These are phyloP conservation scores for Acromyrmex heyeri DNA, from an alignment of 1,140 invertebrate genomes.

Conservation along the genomic window DNA sequence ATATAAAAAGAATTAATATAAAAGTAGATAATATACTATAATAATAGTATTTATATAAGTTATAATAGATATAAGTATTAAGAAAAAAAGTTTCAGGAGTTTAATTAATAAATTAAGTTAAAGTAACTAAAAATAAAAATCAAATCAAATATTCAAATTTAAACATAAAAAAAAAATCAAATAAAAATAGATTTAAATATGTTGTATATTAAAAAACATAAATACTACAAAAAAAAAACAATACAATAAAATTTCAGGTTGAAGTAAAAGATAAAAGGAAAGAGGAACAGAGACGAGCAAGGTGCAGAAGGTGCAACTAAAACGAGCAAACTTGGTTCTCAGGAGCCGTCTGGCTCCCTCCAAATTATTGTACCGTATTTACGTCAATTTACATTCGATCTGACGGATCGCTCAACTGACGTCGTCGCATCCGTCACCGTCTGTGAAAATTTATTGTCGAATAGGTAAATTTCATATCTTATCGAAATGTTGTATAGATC, in stretches of 20 bases:
- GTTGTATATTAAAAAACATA: neutral
- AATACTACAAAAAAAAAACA: neutral
- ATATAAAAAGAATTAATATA: too few relatives aligned
- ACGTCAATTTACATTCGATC: slow-evolving; percentile 19
- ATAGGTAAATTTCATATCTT: slow-evolving; percentile 65
- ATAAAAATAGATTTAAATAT: neutral
- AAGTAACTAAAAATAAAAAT: neutral
- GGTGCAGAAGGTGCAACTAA: slow-evolving; percentile 15
- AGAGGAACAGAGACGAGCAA: neutral
- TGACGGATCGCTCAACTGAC: neutral
- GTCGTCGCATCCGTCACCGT: neutral
- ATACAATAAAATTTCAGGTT: neutral
- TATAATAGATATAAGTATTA: too few relatives aligned
- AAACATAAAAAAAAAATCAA: neutral
- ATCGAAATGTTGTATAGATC: neutral
- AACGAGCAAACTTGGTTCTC: neutral
- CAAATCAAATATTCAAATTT: neutral
- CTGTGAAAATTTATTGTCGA: neutral
- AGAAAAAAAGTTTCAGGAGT: neutral
- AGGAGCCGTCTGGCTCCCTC: neutral
- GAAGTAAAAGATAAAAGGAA: neutral
- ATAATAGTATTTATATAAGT: too few relatives aligned
- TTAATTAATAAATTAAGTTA: neutral
- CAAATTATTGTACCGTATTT: neutral
- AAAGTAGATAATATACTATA: too few relatives aligned